A percentile compares a stretch with the other conserved stretches of the same genome.
These are phyloP conservation scores for Eidolon dupreanum DNA, from an alignment of 2,797 vertebrate genomes.

Conservation along the genomic window DNA sequence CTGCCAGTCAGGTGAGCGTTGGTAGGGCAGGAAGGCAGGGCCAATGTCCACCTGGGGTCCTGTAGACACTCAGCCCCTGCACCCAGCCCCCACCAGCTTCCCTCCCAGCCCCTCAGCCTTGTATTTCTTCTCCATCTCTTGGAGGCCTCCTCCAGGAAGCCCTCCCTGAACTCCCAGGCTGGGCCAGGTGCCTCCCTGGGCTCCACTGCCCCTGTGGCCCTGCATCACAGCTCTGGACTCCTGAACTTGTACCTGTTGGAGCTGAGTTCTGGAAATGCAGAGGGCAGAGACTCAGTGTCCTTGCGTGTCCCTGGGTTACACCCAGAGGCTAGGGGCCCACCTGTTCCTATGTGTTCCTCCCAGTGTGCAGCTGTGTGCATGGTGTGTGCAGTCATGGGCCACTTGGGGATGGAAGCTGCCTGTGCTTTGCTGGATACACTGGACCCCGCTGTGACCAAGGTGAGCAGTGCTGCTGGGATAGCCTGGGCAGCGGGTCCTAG, in stretches of 20 bases:
- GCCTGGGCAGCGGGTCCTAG: background rate
- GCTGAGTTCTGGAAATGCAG: background rate
- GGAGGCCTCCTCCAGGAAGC: background rate
- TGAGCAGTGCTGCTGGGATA: constrained; percentile 62
- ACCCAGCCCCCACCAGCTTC: background rate
- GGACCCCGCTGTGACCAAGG: constrained; percentile 92
- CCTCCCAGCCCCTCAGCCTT: background rate
- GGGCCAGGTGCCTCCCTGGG: background rate
- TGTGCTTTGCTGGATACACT: constrained; percentile 92
- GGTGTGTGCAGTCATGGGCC: constrained; percentile 90
- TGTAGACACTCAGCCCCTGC: background rate
- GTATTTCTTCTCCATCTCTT: background rate
- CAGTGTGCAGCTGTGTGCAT: constrained; percentile 92
- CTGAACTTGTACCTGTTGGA: background rate
- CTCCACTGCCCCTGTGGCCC: background rate
- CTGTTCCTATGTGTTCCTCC: background rate
- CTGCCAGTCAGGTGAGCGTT: constrained; percentile 90
- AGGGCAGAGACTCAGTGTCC: background rate
- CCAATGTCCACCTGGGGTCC: too few species aligned
- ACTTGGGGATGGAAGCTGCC: constrained; percentile 90
- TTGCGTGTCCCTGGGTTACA: background rate
- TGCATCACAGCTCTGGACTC: background rate
- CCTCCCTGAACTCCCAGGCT: background rate
- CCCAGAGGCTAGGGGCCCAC: background rate
- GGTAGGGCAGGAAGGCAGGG: background rate